Conservation (phyloP, 2,797 vertebrate genomes). For the Pitangus sulphuratus region DNA sequence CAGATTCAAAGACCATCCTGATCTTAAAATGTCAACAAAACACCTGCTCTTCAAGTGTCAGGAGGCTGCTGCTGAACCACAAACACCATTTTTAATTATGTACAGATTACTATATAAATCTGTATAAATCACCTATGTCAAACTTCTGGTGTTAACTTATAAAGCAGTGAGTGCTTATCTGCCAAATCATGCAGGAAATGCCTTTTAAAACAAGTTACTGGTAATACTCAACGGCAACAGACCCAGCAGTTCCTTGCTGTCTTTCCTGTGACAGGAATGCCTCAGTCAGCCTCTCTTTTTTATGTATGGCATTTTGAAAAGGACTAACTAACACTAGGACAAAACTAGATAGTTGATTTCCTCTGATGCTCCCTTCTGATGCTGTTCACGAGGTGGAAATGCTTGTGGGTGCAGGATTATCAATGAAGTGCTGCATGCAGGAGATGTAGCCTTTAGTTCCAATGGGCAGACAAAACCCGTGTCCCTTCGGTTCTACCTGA, state of each 20-base stretch:
- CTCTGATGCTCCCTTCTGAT: no score
- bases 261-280: not conserved
- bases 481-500: not conserved
- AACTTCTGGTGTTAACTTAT: not conserved
- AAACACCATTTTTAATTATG: not conserved
- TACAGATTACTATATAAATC: not conserved
- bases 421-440: not conserved
- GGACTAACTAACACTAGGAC: not conserved
- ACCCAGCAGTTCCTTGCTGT: not conserved
- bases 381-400: not conserved
- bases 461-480: not conserved
- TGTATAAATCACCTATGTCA: not conserved
- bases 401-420: not conserved
- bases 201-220: not conserved
- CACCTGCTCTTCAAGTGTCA: not conserved
- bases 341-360: not conserved
- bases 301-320: not conserved
- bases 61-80: not conserved
- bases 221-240: not conserved
- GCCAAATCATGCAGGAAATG: not conserved
- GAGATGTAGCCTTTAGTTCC: not conserved
- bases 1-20: not conserved
- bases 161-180: not conserved
- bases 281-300: not conserved
- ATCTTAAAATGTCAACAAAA: conserved; percentile 42